Evolutionary conservation across 2,888 invertebrate genomes (phyloP), one percentile per base, ranked within the genome.

Genomic region (Bellardia pandia): DNA sequence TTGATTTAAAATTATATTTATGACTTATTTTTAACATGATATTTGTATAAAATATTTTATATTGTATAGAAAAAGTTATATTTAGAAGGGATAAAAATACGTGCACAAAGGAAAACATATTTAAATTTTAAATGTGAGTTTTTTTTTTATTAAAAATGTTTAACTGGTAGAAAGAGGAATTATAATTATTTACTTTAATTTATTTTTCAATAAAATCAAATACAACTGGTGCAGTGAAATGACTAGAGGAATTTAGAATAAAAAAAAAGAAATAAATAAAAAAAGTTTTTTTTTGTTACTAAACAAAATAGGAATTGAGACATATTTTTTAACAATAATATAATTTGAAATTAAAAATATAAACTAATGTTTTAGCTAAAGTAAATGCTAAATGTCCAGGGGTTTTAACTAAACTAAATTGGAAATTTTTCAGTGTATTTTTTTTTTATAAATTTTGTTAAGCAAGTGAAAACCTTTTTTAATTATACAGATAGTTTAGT

Each of bases 91-190:
- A 58, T 48, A 13, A 68, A 74, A 86, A 58, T 76, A 48, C 86
- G 86, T 86, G 86, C 80, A 86, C 11, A 74, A 74, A 53, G 9
- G 68, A 80, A 77, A 86, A 64, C 37, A 71, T 84, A 66, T 71
- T 83, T 56, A 71, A 79, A 11, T 66, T 71, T 6, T 40, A 23
- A 68, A 53, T 53, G 74, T 69, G 86, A 75, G 40, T 11, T 48
- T 40, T 14, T 64, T 14, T 23, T 16, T 3, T n/a, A 56, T 33
- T 33, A 71, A 85, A 30, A 37, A 37, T 37, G n/a, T 60, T 68
- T 14, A 62, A 53, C 30, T 37, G 60, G 33, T 8, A 56, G n/a
- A 37, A 40, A 5, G 42, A 16, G n/a, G 23, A 33, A 2, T n/a
- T 69, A 8, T 23, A 23, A 9, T 45, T 69, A 53, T 53, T 58